Percentiles rank a stretch among this genome's conserved stretches.
phyloP scores from a whole-genome alignment of 2,797 vertebrate species.

The Pangasius sanitwongsei region DNA sequence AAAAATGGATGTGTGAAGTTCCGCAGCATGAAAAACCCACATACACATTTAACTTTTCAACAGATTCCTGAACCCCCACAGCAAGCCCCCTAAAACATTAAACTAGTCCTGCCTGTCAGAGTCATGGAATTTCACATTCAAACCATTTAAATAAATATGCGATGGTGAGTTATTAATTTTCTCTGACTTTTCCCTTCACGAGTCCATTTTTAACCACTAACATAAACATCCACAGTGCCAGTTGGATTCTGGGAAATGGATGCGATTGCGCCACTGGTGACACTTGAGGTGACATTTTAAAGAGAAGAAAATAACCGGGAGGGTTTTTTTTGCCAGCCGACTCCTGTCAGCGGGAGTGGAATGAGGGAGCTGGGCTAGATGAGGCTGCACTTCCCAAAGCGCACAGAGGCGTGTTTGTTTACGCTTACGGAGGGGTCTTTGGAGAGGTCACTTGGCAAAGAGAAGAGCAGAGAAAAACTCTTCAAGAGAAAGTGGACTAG shows the following conservation, averaged over 20 bases:
- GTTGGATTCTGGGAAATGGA: constrained; percentile 58
- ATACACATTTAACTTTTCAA: constrained; percentile 46
- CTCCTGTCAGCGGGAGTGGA: constrained; percentile 47
- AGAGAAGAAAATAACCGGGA: constrained; percentile 52
- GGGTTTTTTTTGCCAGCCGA: constrained; percentile 35
- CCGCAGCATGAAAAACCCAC: constrained; percentile 28
- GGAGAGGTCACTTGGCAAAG: constrained; percentile 46
- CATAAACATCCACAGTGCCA: constrained; percentile 56
- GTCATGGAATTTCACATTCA: constrained; percentile 56
- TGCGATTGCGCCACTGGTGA: constrained; percentile 49
- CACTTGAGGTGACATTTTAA: constrained; percentile 59
- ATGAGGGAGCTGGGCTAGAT: constrained; percentile 29
- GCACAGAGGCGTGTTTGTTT: constrained; percentile 55
- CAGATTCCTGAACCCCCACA: constrained; percentile 53
- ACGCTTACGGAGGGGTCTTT: constrained; percentile 49
- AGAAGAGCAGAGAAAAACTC: constrained; percentile 41
- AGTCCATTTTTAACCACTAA: constrained; percentile 53
- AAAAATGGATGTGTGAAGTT: constrained; percentile 48
- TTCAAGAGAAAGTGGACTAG: constrained; percentile 15
- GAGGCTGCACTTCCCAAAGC: constrained; percentile 52
- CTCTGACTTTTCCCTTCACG: constrained; percentile 46
- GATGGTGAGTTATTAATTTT: constrained; percentile 56
- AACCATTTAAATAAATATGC: constrained; percentile 59
- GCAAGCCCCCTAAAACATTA: constrained; percentile 49
- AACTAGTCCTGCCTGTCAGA: constrained; percentile 45